These are phyloP conservation scores for Bothrops jararaca DNA, from an alignment of 2,113 vertebrate species.

Conservation along the genomic window DNA sequence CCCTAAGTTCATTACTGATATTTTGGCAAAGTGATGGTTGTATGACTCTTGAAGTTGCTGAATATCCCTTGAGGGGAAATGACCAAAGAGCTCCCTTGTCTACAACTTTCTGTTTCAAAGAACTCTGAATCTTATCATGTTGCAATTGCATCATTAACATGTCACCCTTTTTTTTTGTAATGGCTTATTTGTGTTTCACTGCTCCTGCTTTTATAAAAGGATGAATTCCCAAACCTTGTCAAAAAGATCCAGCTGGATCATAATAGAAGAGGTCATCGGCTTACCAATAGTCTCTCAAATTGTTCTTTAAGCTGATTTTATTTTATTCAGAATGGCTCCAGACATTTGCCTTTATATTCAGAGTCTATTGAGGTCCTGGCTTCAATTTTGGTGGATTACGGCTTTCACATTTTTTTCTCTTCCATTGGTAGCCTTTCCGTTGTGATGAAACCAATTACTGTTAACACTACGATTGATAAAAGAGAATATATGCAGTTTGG, in stretches of 20 bases:
- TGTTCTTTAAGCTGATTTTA: background rate
- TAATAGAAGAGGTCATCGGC: conserved; percentile 1
- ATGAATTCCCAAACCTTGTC: background rate
- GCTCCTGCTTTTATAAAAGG: background rate
- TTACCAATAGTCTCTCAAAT: background rate
- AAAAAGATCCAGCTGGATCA: conserved; percentile 9
- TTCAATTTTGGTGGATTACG: background rate
- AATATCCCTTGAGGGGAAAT: background rate
- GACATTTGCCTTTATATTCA: background rate
- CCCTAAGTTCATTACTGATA: background rate
- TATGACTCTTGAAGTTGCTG: background rate
- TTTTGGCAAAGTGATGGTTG: background rate
- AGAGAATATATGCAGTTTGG: background rate
- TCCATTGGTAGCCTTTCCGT: background rate
- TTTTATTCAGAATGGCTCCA: background rate
- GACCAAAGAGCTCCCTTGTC: background rate
- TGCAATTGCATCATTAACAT: background rate
- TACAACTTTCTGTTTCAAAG: background rate
- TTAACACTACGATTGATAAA: too few species aligned
- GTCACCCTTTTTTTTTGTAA: background rate
- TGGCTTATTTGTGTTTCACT: background rate
- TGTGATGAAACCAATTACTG: background rate
- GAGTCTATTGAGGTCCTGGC: background rate
- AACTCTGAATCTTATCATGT: background rate
- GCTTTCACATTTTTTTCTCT: background rate